A percentile compares a stretch with the other conserved stretches of the same genome.
phyloP scores from a whole-genome alignment of 2,888 invertebrate genomes.

The Hydraecia micacea region DNA sequence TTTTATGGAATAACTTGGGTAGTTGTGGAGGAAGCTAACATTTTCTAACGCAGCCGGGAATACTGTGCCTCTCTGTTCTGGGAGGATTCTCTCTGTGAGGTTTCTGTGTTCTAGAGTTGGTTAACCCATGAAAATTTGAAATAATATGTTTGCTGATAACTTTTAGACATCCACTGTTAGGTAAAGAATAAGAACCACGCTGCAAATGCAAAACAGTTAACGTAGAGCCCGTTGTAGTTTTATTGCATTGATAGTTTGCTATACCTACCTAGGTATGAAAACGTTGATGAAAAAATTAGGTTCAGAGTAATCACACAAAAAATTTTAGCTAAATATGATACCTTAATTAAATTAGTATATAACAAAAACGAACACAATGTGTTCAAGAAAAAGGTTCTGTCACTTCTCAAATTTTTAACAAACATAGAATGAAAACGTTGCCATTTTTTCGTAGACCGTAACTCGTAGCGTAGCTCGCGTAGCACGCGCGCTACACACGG shows the following conservation, averaged over 20 bases:
- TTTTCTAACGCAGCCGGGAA: background rate
- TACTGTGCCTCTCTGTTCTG: background rate
- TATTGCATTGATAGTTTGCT: background rate
- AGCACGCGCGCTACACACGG: slow-evolving; percentile 1
- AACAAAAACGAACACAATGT: background rate
- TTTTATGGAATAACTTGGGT: slow-evolving; percentile 27
- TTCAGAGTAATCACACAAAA: background rate
- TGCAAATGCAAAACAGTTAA: background rate
- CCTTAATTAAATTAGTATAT: background rate
- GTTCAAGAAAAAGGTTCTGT: no score
- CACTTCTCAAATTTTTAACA: background rate
- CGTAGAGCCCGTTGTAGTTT: background rate
- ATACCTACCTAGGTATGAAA: no score
- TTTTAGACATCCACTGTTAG: background rate
- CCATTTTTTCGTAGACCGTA: slow-evolving; percentile 12
- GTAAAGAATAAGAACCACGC: background rate
- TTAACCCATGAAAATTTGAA: background rate
- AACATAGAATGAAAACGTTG: background rate
- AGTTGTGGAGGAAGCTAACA: background rate
- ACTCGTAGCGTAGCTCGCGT: slow-evolving; percentile 16
- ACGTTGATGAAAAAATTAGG: background rate
- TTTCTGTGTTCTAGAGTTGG: background rate
- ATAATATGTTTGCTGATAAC: background rate
- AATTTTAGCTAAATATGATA: no score
- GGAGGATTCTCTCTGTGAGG: background rate